phyloP scores from a whole-genome alignment of 2,797 vertebrate species.

The Characodon lateralis region DNA sequence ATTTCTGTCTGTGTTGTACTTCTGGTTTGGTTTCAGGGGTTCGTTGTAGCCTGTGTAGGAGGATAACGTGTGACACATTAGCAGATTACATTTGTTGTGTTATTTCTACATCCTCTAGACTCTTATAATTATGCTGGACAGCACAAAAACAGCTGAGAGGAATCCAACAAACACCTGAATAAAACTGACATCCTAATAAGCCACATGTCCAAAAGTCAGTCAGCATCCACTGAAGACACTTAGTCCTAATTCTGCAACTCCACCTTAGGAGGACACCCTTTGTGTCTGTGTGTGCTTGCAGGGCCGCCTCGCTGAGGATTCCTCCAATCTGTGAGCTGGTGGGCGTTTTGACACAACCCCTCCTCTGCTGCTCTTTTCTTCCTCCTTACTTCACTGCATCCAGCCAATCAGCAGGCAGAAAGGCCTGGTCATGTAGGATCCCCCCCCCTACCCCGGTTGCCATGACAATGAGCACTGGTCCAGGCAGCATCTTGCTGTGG shows the following conservation, averaged over 20 bases:
- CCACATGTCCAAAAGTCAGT: constrained; percentile 16
- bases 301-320: constrained; percentile 46
- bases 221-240: constrained; percentile 17
- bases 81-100: constrained; percentile 62
- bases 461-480: constrained; percentile 80
- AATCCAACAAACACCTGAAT: constrained; percentile 11
- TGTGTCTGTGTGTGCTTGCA: constrained; percentile 64
- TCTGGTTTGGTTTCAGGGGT: constrained; percentile 45
- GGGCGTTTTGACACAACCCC: constrained; percentile 63
- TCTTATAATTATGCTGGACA: constrained; percentile 18
- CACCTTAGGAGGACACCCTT: constrained; percentile 61
- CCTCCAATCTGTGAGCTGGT: constrained; percentile 62
- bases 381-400: constrained; percentile 46
- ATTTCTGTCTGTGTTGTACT: constrained; percentile 14
- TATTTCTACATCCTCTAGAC: constrained; percentile 60
- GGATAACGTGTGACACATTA: constrained; percentile 45
- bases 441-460: constrained; percentile 67
- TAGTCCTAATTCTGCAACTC: constrained; percentile 34
- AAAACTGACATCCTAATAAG: constrained; percentile 3
- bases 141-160: constrained; percentile 6
- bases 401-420: constrained; percentile 58
- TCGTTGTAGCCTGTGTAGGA: constrained; percentile 37
- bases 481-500: constrained; percentile 83
- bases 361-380: constrained; percentile 29
- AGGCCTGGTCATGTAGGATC: constrained; percentile 69